Evolutionary conservation across 1,140 invertebrate genomes (phyloP), one percentile per base, ranked within the genome.

Genomic region (Macrocentrus cingulum): DNA sequence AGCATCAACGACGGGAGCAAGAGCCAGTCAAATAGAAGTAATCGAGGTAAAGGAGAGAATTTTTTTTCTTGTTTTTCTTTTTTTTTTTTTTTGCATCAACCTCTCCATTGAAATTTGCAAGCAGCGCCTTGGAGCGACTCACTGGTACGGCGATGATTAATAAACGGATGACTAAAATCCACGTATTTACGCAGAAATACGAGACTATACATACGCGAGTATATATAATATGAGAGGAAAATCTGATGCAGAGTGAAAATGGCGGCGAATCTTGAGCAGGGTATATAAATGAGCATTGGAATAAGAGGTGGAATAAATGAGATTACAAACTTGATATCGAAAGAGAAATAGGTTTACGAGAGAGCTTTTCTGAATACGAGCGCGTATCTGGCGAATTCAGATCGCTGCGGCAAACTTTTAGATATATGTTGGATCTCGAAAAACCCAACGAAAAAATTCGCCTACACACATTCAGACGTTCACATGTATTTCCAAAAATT

Each of bases 131-230:
- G 54, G 53, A 20, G 2, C 23, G 56, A 63, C 44, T 50, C 25
- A 29, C n/a, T n/a, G n/a, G n/a, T n/a, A n/a, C n/a, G n/a, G 36
- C 29, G 23, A 56, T 53, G 61, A 65, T 65, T 63, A 66, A 68
- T 68, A 66, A 66, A 60, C 57, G 53, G 22, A 55, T 50, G 56
- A 56, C 49, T 34, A 34, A 56, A 48, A 55, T 57, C 48, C 57
- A 46, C 61, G 60, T 60, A 65, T 64, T 55, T 34, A 62, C 22
- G 52, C 8, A 60, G 51, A 52, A 42, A 44, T 13, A 48, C 9
- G 18, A 60, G 23, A 25, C 20, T 20, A 29, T 36, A 57, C 25
- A n/a, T 29, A 32, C 34, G 41, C 22, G n/a, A 22, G n/a, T 16
- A 19, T 45, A 15, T 63, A 66, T 62, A 45, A 29, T 3, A 15